Evolutionary conservation across 2,888 invertebrate species (phyloP).

Genomic region (Caenorhabditis angaria): DNA sequence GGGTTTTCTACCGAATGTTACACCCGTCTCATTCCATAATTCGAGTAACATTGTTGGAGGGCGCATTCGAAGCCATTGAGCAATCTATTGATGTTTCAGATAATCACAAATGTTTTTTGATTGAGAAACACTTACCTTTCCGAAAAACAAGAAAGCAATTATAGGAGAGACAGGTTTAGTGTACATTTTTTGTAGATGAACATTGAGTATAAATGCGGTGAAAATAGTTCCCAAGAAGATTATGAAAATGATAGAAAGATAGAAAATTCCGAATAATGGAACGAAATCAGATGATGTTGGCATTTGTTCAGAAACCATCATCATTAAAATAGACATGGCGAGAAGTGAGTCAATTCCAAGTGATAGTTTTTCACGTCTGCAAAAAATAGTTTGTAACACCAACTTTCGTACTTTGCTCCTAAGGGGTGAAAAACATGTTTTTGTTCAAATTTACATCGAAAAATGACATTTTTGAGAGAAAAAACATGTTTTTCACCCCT

Average conservation of each 20-base stretch:
- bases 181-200: constrained; percentile 70
- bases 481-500: too few relatives aligned
- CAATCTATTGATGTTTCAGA: constrained; percentile 36
- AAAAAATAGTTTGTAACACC: constrained; percentile 8
- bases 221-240: constrained; percentile 71
- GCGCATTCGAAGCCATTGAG: constrained; percentile 63
- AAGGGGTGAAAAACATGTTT: too few relatives aligned
- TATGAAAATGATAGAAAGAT: constrained; percentile 69
- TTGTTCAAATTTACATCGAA: too few relatives aligned
- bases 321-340: constrained; percentile 75
- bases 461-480: too few relatives aligned
- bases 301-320: constrained; percentile 75
- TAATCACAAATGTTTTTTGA: background rate
- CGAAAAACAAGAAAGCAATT: constrained; percentile 67
- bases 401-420: too few relatives aligned
- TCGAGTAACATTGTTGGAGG: constrained; percentile 68
- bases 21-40: constrained; percentile 65
- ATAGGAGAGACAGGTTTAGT: constrained; percentile 68
- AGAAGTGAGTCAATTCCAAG: constrained; percentile 72
- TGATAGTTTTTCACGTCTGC: constrained; percentile 66
- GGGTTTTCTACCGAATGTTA: constrained; percentile 33
- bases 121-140: constrained; percentile 45
- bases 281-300: constrained; percentile 73
- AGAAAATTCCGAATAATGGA: constrained; percentile 70
- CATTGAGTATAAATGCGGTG: constrained; percentile 70